Conservation (phyloP, 2,888 invertebrate genomes). For the Steromphala cineraria region DNA sequence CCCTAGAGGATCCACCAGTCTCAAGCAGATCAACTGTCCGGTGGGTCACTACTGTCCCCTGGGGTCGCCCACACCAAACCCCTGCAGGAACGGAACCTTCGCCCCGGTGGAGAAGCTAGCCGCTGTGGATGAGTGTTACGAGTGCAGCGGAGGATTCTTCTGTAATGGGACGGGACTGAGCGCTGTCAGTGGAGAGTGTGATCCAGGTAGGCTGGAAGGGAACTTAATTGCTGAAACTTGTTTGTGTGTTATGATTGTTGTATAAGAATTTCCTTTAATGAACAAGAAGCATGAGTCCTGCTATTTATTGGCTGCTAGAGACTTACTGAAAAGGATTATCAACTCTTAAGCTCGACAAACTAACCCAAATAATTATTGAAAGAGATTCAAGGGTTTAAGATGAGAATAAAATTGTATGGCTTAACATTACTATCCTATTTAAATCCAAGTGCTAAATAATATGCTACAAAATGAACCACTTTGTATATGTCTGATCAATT, state of each 20-base stretch:
- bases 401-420: too few species aligned
- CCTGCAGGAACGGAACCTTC: slow-evolving; percentile 71
- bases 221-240: too few species aligned
- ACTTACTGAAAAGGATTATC: too few species aligned
- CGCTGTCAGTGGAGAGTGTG: slow-evolving; percentile 57
- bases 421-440: too few species aligned
- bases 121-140: slow-evolving; percentile 52
- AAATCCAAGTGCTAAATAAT: too few species aligned
- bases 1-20: slow-evolving; percentile 54
- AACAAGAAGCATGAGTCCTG: too few species aligned
- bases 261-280: too few species aligned
- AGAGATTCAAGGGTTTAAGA: too few species aligned
- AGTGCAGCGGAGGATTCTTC: slow-evolving; percentile 64
- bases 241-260: too few species aligned
- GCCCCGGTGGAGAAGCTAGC: slow-evolving; percentile 46
- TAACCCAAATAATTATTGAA: too few species aligned
- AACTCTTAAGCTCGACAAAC: too few species aligned
- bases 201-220: slow-evolving; percentile 46
- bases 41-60: slow-evolving; percentile 63
- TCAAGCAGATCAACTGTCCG: slow-evolving; percentile 54
- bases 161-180: slow-evolving; percentile 65
- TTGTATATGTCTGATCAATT: not conserved
- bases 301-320: too few species aligned
- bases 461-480: not conserved
- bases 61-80: slow-evolving; percentile 59